Evolutionary conservation across 1,140 invertebrate genomes (phyloP).

Genomic region (Lordiphosa stackelbergi): DNA sequence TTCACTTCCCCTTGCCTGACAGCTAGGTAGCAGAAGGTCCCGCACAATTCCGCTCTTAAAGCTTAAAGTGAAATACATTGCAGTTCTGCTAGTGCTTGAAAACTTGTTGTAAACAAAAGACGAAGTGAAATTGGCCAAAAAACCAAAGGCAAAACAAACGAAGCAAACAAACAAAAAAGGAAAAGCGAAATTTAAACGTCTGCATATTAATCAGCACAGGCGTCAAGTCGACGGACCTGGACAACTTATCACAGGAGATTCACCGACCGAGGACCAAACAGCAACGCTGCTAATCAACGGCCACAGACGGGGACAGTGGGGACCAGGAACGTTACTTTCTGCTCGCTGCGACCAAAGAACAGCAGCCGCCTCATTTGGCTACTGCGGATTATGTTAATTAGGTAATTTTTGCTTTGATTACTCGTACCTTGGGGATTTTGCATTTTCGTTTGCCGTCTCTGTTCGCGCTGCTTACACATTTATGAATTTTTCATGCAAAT

Average conservation of each 20-base stretch:
- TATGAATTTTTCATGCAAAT: constrained; percentile 74
- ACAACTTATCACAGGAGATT: constrained; percentile 71
- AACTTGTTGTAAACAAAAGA: constrained; percentile 43
- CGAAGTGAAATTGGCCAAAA: constrained; percentile 38
- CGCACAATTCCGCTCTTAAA: constrained; percentile 21
- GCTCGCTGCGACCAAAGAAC: constrained; percentile 11
- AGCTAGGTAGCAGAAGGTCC: constrained; percentile 9
- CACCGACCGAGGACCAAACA: constrained; percentile 17
- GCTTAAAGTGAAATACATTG: constrained; percentile 30
- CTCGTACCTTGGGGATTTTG: constrained; percentile 53
- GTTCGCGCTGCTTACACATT: constrained; percentile 62
- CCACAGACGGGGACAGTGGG: constrained; percentile 28
- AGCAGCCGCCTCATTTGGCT: constrained; percentile 61
- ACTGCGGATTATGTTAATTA: constrained; percentile 76
- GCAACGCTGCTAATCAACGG: constrained; percentile 56
- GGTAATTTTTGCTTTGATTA: constrained; percentile 76
- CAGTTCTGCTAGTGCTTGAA: constrained; percentile 35
- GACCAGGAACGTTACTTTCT: not conserved
- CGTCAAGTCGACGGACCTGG: constrained; percentile 29
- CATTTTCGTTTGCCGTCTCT: constrained; percentile 42
- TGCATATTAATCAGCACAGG: constrained; percentile 64
- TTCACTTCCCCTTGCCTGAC: constrained; percentile 49
- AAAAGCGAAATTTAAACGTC: constrained; percentile 71
- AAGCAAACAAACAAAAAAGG: constrained; percentile 17
- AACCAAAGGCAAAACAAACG: constrained; percentile 13